Percentiles rank a stretch among this genome's conserved stretches.
Evolutionary conservation across 2,113 vertebrate genomes (phyloP).

Genomic region (Myiagra hebetior): DNA sequence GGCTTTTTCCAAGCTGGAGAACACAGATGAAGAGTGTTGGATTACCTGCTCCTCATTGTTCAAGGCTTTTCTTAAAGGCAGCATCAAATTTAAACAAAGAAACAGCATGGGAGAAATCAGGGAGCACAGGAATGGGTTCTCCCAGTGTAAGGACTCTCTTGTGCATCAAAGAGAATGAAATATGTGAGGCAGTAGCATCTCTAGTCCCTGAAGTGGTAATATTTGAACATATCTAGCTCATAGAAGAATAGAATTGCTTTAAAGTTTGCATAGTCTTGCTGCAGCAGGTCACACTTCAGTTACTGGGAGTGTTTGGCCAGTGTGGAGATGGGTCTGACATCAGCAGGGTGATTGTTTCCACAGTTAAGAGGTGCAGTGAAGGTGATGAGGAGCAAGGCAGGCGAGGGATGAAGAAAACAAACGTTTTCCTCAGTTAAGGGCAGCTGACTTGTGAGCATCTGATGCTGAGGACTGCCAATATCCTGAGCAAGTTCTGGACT

Average conservation of each 20-base stretch:
- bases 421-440: neutral
- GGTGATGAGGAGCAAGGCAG: neutral
- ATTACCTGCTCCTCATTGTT: neutral
- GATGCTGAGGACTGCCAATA: neutral
- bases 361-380: accelerated
- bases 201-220: neutral
- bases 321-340: neutral
- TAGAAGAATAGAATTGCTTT: accelerated
- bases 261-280: neutral
- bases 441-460: neutral
- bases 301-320: neutral
- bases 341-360: neutral
- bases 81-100: neutral
- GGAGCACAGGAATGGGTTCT: neutral
- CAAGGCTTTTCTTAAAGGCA: neutral
- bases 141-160: neutral
- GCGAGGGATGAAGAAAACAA: accelerated
- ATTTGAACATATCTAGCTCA: neutral
- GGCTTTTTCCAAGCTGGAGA: neutral
- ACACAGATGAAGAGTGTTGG: neutral
- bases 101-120: neutral
- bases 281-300: neutral
- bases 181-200: neutral
- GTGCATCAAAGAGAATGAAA: neutral
- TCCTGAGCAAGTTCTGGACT: neutral